Conservation (phyloP, 2,797 vertebrate genomes). For the Orientallactaga sibirica region DNA sequence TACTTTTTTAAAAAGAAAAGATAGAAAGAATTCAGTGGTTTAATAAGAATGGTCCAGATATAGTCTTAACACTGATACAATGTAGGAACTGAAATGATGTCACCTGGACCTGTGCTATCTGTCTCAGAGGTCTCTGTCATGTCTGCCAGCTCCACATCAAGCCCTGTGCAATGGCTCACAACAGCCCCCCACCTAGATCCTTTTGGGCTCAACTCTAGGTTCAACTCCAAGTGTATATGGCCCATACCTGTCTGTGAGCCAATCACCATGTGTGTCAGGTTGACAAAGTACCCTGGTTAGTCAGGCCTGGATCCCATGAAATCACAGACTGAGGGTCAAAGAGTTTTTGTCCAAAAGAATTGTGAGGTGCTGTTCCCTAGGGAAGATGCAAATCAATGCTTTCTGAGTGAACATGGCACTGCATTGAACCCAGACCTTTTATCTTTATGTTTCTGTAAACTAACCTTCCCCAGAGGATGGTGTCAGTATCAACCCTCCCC, state of each 20-base stretch:
- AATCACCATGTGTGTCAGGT: neutral
- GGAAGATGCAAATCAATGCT: neutral
- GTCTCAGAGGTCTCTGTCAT: neutral
- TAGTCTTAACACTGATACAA: neutral
- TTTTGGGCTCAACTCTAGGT: neutral
- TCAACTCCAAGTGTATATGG: neutral
- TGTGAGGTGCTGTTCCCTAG: neutral
- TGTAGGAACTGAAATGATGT: neutral
- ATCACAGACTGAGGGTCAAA: neutral
- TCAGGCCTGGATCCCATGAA: neutral
- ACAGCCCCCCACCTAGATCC: neutral
- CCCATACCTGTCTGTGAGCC: neutral
- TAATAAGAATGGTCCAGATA: neutral
- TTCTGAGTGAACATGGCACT: neutral
- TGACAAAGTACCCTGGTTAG: neutral
- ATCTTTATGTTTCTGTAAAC: neutral
- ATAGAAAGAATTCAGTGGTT: neutral
- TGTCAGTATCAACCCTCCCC: neutral
- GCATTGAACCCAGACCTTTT: neutral
- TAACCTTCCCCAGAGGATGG: slow-evolving; percentile 9
- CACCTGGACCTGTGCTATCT: neutral
- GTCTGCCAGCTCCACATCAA: neutral
- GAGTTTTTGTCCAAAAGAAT: slow-evolving; percentile 21
- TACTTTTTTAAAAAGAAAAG: too few species aligned
- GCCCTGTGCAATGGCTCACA: neutral